Base-by-base conservation (phyloP, 2,888 invertebrate species). In the Mythimna albipuncta region DNA sequence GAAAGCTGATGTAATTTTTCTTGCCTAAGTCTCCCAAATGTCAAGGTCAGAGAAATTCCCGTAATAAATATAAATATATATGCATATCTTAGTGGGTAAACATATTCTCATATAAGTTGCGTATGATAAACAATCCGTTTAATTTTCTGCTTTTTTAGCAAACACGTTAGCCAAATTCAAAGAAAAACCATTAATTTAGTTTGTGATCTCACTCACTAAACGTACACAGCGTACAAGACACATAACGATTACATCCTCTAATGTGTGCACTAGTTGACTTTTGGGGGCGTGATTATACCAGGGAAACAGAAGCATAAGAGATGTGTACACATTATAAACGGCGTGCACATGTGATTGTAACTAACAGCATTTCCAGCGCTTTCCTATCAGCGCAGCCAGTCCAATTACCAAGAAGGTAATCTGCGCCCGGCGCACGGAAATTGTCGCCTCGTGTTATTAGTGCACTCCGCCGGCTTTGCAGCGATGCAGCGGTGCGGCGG, bases 361-460 rank as follows among this genome's bases (percentile, higher is more conserved):
- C 75, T 79, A 81, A 81, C 84, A 83, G 84, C 82, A 83, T 87
- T 90, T 86, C 85, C 90, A 87, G 86, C 85, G 83, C 86, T 87
- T 87, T 88, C 85, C 82, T 85, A 88, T 88, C 86, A 82, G 79
- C 81, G 79, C 83, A 82, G 85, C 73, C 83, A 84, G 83, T 81
- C 81, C 89, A 89, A 91, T 91, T 89, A 90, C 84, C 82, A 73
- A 81, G 80, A 77, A 87, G 89, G 89, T 88, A 87, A 89, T 85
- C 79, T 85, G 86, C 79, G 85, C 84, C 79, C 79, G 75, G 83
- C 65, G 82, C 76, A 77, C 87, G 89, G 89, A 90, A 89, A 90
- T 90, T 89, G 89, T 88, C 87, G 84, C 84, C 62, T 77, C 80
- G 85, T 79, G 83, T 83, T 85, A 89, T 89, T 87, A 88, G 83